phyloP scores from a whole-genome alignment of 2,888 invertebrate genomes.

The Ichneumoninae sp. region DNA sequence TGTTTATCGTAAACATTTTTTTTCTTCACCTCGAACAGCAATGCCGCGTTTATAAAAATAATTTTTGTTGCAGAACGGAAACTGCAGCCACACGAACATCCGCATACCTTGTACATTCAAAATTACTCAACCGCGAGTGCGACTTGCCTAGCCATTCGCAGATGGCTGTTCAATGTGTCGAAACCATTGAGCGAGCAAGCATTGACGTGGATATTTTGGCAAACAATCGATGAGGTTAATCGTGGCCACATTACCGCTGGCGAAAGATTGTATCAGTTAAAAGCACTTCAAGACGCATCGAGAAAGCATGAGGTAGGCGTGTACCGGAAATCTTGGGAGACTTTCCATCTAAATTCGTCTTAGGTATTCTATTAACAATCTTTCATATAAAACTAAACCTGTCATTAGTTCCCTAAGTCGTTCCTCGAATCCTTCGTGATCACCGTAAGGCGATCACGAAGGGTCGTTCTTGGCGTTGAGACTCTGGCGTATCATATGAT shows the following conservation, averaged over 20 bases:
- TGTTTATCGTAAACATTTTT: background rate
- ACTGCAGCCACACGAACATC: conserved; percentile 96
- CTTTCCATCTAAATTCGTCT: conserved; percentile 45
- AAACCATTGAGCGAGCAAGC: conserved; percentile 90
- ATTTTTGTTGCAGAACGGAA: conserved; percentile 91
- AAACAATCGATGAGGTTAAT: conserved; percentile 98
- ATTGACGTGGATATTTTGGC: conserved; percentile 94
- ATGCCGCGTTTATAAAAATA: background rate
- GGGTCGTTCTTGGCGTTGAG: background rate
- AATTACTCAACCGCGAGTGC: conserved; percentile 99
- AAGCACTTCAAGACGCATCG: conserved; percentile 96
- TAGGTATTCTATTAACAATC: conserved; percentile 44
- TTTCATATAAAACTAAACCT: conserved; percentile 35
- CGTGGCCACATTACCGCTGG: conserved; percentile 95
- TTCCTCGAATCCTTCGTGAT: background rate
- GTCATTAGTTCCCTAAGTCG: background rate
- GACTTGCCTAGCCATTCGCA: conserved; percentile 95
- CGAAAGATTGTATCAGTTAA: conserved; percentile 97
- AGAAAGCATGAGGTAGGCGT: conserved; percentile 90
- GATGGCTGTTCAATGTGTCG: conserved; percentile 93
- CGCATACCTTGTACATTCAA: conserved; percentile 99
- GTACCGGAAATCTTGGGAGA: conserved; percentile 46
- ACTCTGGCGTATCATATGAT: background rate
- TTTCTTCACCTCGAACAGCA: background rate
- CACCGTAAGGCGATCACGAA: background rate